Conservation (phyloP, 2,888 invertebrate genomes). For the Carabus problematicus region DNA sequence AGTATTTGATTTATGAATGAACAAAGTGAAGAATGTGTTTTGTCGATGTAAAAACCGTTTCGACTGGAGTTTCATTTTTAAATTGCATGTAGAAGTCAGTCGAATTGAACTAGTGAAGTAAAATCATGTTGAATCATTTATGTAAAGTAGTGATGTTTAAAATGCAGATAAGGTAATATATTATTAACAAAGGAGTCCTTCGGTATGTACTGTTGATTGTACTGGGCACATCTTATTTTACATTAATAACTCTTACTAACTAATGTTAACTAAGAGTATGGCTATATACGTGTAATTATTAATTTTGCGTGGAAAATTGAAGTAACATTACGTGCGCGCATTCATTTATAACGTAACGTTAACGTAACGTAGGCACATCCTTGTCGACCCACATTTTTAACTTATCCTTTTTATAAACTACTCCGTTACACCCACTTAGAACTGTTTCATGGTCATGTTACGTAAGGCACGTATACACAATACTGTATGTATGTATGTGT, state of each 20-base stretch:
- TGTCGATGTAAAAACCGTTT: too few species aligned
- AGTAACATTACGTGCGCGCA: too few species aligned
- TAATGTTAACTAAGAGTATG: background rate
- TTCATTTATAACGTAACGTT: too few species aligned
- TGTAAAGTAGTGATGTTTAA: too few species aligned
- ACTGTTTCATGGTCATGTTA: conserved; percentile 41
- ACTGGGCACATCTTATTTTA: background rate
- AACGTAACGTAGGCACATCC: conserved; percentile 14
- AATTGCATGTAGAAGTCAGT: background rate
- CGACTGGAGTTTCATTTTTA: background rate
- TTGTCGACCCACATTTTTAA: conserved; percentile 36
- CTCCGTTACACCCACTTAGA: conserved; percentile 38
- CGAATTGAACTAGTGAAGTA: too few species aligned
- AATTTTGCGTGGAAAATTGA: conserved; percentile 2
- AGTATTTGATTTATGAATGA: too few species aligned
- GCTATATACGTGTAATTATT: background rate
- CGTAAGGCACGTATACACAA: conserved; percentile 17
- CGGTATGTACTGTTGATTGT: too few species aligned
- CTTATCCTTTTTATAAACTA: conserved; percentile 32
- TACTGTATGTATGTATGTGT: background rate
- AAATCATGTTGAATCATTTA: too few species aligned
- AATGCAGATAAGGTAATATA: too few species aligned
- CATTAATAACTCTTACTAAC: background rate
- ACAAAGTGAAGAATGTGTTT: too few species aligned
- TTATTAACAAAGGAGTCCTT: too few species aligned